Percentiles rank a stretch among this genome's conserved stretches.
These are phyloP conservation scores for Leguminivora glycinivorella DNA, from an alignment of 1,140 invertebrate genomes.

Conservation along the genomic window DNA sequence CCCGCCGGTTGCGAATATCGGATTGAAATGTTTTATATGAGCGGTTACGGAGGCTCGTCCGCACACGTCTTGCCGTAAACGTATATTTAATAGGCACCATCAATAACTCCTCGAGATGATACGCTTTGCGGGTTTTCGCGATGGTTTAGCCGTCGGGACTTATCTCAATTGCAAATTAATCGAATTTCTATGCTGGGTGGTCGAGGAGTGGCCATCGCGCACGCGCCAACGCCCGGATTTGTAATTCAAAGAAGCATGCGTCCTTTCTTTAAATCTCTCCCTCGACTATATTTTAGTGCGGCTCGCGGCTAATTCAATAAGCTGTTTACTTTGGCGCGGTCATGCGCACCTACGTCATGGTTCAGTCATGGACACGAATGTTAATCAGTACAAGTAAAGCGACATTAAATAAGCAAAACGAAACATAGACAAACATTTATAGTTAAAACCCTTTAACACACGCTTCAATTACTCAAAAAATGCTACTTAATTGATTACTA, in stretches of 20 bases:
- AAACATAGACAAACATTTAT: slow-evolving; percentile 51
- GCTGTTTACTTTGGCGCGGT: slow-evolving; percentile 35
- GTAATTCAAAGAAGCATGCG: slow-evolving; percentile 60
- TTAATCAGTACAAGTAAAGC: slow-evolving; percentile 66
- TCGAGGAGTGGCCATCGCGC: slow-evolving; percentile 44
- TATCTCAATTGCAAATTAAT: slow-evolving; percentile 79
- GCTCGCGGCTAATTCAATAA: slow-evolving; percentile 35
- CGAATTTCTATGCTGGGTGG: slow-evolving; percentile 59
- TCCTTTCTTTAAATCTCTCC: slow-evolving; percentile 56
- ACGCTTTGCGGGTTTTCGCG: slow-evolving; percentile 59
- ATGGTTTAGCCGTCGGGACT: slow-evolving; percentile 63
- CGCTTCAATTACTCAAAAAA: slow-evolving; percentile 24
- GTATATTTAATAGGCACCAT: slow-evolving; percentile 79
- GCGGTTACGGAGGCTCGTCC: slow-evolving; percentile 52
- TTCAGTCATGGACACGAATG: slow-evolving; percentile 68
- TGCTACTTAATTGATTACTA: slow-evolving; percentile 14
- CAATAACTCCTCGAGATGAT: slow-evolving; percentile 77
- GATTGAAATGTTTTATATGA: slow-evolving; percentile 76
- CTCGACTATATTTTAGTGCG: slow-evolving; percentile 36
- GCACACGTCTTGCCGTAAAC: slow-evolving; percentile 62
- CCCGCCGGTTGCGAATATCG: no score
- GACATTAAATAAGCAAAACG: slow-evolving; percentile 67
- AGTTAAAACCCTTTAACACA: slow-evolving; percentile 55
- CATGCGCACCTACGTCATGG: slow-evolving; percentile 38
- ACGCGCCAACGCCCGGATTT: slow-evolving; percentile 47